A percentile compares a stretch with the other conserved stretches of the same genome.
These are phyloP conservation scores for Drosophila teissieri DNA, from an alignment of 1,140 invertebrate species.

Conservation along the genomic window DNA sequence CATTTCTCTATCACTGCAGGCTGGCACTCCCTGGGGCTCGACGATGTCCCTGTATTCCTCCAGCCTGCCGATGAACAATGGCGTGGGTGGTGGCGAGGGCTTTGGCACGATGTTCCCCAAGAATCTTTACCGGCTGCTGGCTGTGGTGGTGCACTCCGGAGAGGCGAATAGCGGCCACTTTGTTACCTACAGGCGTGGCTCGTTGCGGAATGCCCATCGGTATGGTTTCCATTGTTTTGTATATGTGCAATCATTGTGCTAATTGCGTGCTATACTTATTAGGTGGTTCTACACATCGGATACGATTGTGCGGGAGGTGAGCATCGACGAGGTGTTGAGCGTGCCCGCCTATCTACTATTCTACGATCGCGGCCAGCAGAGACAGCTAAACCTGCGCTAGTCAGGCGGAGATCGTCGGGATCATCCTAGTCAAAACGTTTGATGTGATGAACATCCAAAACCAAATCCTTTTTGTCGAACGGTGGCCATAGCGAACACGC, in stretches of 20 bases:
- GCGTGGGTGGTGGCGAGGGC: slow-evolving; percentile 56
- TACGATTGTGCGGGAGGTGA: slow-evolving; percentile 88
- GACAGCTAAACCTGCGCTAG: slow-evolving; percentile 73
- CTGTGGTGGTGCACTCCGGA: slow-evolving; percentile 95
- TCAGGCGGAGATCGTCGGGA: slow-evolving; percentile 7
- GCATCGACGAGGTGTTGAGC: slow-evolving; percentile 88
- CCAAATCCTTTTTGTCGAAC: slow-evolving; percentile 30
- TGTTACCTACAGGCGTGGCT: slow-evolving; percentile 93
- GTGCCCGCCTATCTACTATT: slow-evolving; percentile 89
- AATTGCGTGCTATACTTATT: background rate
- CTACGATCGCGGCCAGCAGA: slow-evolving; percentile 86
- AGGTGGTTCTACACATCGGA: slow-evolving; percentile 90
- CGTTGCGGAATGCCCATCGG: slow-evolving; percentile 86
- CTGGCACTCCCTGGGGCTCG: slow-evolving; percentile 82
- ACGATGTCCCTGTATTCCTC: slow-evolving; percentile 82
- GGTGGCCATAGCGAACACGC: slow-evolving; percentile 23
- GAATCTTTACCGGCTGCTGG: slow-evolving; percentile 89
- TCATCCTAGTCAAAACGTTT: slow-evolving; percentile 15
- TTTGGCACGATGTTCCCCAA: slow-evolving; percentile 84
- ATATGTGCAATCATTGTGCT: background rate
- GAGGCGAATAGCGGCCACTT: slow-evolving; percentile 95
- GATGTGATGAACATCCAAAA: slow-evolving; percentile 32
- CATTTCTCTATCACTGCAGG: slow-evolving; percentile 60
- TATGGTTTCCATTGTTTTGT: slow-evolving; percentile 37
- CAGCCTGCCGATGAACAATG: slow-evolving; percentile 80